These are phyloP conservation scores for Puma concolor DNA, from an alignment of 2,113 vertebrate genomes.

Conservation along the genomic window DNA sequence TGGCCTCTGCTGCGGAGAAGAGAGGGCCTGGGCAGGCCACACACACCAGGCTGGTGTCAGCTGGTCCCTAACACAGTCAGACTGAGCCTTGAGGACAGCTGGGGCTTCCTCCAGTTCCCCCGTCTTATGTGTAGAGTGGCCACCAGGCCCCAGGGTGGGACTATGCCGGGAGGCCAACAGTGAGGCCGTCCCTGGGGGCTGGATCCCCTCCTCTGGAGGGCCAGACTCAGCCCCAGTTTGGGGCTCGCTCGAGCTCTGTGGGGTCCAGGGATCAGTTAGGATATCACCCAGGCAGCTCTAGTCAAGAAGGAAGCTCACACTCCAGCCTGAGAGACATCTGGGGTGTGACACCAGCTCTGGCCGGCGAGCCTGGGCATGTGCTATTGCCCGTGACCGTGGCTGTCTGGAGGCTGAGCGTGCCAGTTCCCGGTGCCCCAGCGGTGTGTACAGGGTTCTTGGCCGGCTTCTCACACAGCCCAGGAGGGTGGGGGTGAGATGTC, in stretches of 20 bases:
- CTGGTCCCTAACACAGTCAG: neutral
- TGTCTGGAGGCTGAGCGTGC: neutral
- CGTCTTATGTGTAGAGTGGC: neutral
- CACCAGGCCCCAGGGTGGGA: neutral
- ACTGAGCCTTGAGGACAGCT: fast-evolving
- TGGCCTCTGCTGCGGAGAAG: neutral
- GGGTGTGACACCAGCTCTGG: no score
- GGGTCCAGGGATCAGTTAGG: neutral
- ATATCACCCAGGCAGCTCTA: no score
- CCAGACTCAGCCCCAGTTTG: neutral
- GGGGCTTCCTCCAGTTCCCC: neutral
- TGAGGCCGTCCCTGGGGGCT: neutral
- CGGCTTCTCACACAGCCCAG: neutral
- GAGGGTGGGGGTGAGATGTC: neutral
- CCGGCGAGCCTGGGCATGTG: neutral
- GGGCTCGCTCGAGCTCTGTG: neutral
- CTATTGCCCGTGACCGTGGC: fast-evolving
- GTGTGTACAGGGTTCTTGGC: no score
- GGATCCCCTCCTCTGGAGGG: neutral
- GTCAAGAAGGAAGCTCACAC: neutral
- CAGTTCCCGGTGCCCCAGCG: neutral
- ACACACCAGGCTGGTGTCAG: no score
- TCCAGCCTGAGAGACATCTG: neutral
- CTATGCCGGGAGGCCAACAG: neutral
- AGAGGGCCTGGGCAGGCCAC: neutral